Base-by-base conservation (phyloP, 2,113 vertebrate genomes). In the Limanda limanda region DNA sequence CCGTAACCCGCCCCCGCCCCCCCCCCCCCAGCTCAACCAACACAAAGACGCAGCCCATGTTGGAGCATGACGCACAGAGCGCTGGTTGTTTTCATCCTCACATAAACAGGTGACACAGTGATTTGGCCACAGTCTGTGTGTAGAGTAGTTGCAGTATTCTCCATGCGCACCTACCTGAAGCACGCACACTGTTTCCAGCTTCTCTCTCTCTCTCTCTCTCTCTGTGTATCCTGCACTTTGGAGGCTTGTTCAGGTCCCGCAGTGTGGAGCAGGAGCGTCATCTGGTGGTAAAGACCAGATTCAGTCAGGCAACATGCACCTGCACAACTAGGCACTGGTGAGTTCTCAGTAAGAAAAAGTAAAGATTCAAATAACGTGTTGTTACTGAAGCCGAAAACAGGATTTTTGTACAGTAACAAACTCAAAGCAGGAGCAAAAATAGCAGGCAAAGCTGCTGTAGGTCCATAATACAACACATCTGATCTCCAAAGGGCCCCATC, bases 201-300 rank as follows among this genome's bases (percentile, higher is more conserved):
- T 15, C 21, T 61, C 52, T 18, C 40, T 23, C 52, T 23, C 52
- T 59, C 14, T 15, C 21, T 61, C 52, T 18, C 40, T 23, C 52
- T 23, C 52, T 59, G 70, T 63, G 60, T 56, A n/a, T 45, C 45
- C 60, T 35, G 57, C 57, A 68, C 54, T 9, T 56, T 3, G 35
- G 27, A 18, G n/a, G 45, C 55, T 60, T 9, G 18, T 14, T 12
- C 48, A 7, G 15, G 20, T 13, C 4, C 8, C 18, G 17, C 57
- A 52, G 7, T 61, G 73, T 82, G 78, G 87, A 78, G 68, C 80
- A 86, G 83, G 62, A 88, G 89, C 93, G 91, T 24, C 93, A 91
- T 54, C 93, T 93, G 73, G 64, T 88, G 93, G 86, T 73, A 21
- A 71, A 58, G 17, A 68, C 5, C 21, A 47, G 24, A 61, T 1